These are phyloP conservation scores for Eupeodes corollae DNA, from an alignment of 1,140 invertebrate species.

Conservation along the genomic window DNA sequence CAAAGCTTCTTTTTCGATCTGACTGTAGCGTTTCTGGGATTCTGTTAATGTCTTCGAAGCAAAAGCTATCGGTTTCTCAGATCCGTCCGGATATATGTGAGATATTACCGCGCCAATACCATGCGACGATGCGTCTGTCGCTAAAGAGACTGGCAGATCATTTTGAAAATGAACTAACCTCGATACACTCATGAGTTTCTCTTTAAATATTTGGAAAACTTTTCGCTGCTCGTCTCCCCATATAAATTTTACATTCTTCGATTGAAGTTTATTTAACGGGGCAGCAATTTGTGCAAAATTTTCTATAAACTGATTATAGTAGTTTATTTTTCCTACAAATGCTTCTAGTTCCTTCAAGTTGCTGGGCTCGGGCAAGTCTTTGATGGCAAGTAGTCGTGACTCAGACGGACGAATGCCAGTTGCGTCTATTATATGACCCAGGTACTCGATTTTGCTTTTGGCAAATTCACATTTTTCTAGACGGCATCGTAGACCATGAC, in stretches of 20 bases:
- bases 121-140: no score
- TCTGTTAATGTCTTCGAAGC: no score
- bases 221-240: slow-evolving; percentile 15
- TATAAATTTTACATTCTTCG: slow-evolving; percentile 7
- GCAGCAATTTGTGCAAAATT: background rate
- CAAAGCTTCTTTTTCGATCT: no score
- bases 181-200: slow-evolving; percentile 7
- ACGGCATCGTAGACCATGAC: slow-evolving; percentile 9
- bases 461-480: slow-evolving; percentile 12
- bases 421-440: slow-evolving; percentile 18
- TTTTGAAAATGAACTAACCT: no score
- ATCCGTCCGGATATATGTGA: no score
- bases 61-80: slow-evolving; percentile 13
- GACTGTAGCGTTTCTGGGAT: no score
- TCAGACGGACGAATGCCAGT: slow-evolving; percentile 10
- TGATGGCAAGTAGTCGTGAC: slow-evolving; percentile 9
- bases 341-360: slow-evolving; percentile 22
- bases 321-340: slow-evolving; percentile 34
- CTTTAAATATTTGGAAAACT: slow-evolving; percentile 12
- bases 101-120: no score
- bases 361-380: slow-evolving; percentile 21
- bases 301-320: slow-evolving; percentile 31
- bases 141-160: slow-evolving; percentile 4
- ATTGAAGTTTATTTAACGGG: slow-evolving; percentile 16
- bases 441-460: slow-evolving; percentile 13